Percentiles rank a stretch among this genome's conserved stretches.
Evolutionary conservation across 2,888 invertebrate species (phyloP).

Genomic region (Molorchus minor): DNA sequence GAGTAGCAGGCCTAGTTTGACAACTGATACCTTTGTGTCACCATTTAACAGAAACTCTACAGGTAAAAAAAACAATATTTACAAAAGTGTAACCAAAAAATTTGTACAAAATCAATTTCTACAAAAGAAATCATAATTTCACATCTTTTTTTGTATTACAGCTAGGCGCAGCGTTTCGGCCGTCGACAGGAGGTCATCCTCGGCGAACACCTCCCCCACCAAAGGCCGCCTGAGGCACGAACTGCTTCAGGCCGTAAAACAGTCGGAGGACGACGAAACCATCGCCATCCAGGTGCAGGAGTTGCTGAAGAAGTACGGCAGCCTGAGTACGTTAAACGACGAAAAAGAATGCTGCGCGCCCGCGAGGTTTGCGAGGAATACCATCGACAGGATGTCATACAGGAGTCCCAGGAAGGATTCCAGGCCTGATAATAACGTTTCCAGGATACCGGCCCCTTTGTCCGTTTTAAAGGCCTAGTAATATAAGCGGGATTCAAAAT

Average conservation of each 20-base stretch:
- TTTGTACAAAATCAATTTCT: no score
- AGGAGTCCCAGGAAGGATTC: conserved; percentile 67
- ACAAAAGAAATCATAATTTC: conserved; percentile 62
- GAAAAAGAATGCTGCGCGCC: conserved; percentile 64
- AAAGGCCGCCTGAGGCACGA: conserved; percentile 75
- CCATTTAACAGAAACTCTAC: conserved; percentile 54
- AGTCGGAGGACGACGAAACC: conserved; percentile 76
- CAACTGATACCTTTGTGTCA: conserved; percentile 70
- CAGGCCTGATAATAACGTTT: conserved; percentile 63
- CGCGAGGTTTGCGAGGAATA: conserved; percentile 34
- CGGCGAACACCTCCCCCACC: conserved; percentile 71
- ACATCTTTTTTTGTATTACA: conserved; percentile 44
- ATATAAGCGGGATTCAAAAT: background rate
- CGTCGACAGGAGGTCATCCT: conserved; percentile 62
- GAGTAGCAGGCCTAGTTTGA: conserved; percentile 65
- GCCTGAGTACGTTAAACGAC: conserved; percentile 68
- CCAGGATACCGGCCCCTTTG: conserved; percentile 66
- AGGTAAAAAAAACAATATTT: conserved; percentile 41
- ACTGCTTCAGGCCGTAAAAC: conserved; percentile 75
- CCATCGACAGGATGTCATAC: conserved; percentile 47
- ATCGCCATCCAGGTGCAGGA: conserved; percentile 81
- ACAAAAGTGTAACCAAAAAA: no score
- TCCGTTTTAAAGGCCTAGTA: conserved; percentile 34
- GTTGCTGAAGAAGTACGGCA: conserved; percentile 69
- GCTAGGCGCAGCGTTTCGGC: conserved; percentile 63